Conservation (phyloP, 2,797 vertebrate species). For the Odontamblyopus lacepedii region DNA sequence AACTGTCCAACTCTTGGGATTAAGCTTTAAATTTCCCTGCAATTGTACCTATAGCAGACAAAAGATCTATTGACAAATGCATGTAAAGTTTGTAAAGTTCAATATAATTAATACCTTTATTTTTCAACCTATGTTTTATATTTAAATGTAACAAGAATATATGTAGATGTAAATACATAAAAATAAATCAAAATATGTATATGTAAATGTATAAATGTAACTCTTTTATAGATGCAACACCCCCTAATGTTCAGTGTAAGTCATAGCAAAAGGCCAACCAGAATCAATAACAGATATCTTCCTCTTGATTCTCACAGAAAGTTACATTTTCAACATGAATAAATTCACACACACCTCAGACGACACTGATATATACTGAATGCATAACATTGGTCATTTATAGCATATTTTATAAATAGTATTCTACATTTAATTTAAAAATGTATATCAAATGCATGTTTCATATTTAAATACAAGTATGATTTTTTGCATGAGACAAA, state of each 20-base stretch:
- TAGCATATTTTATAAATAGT: no score
- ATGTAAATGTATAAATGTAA: not conserved
- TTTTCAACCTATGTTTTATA: not conserved
- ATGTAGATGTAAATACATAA: not conserved
- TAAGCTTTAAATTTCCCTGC: not conserved
- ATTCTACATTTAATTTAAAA: not conserved
- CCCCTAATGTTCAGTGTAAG: slow-evolving; percentile 39
- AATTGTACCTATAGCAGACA: not conserved
- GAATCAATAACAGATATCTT: not conserved
- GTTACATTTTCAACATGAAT: not conserved
- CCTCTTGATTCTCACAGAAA: no score
- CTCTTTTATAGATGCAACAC: slow-evolving; percentile 13
- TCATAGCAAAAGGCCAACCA: not conserved
- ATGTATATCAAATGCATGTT: slow-evolving; percentile 13
- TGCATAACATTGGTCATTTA: not conserved
- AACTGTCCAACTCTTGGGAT: slow-evolving; percentile 67
- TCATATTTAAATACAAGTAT: no score
- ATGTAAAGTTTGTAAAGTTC: not conserved
- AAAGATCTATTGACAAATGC: not conserved
- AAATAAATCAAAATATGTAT: no score
- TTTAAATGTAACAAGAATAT: not conserved
- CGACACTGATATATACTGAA: not conserved
- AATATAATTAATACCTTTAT: not conserved
- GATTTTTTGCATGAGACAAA: slow-evolving; percentile 5
- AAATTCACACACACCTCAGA: not conserved